phyloP scores from a whole-genome alignment of 2,888 invertebrate species.

The Lasioglossum calceatum region DNA sequence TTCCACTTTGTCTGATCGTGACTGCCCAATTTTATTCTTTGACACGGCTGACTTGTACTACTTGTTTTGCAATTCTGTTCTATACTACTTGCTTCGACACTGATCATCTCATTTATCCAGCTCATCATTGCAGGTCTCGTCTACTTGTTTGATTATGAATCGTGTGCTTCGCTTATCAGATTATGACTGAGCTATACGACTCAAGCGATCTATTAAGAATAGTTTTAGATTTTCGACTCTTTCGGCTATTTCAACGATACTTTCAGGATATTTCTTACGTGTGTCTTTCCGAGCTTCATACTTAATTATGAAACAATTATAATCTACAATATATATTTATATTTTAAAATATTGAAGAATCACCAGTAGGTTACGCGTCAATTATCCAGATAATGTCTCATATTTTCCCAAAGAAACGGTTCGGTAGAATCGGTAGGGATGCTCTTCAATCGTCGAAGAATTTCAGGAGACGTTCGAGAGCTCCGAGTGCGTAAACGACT shows the following conservation, averaged over 20 bases:
- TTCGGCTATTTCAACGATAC: no score
- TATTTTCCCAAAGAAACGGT: neutral
- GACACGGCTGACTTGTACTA: neutral
- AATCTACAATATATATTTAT: neutral
- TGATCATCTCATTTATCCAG: neutral
- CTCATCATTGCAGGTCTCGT: no score
- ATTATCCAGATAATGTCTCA: neutral
- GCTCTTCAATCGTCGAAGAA: conserved; percentile 33
- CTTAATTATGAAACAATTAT: neutral
- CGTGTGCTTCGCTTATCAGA: neutral
- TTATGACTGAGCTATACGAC: neutral
- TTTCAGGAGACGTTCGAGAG: conserved; percentile 28
- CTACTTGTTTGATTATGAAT: neutral
- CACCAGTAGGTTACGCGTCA: neutral
- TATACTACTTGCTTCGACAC: neutral
- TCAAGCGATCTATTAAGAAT: neutral
- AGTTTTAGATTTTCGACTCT: neutral
- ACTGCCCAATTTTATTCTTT: neutral
- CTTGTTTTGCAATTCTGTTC: neutral
- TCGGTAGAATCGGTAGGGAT: neutral
- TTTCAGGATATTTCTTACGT: no score
- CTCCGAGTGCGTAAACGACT: conserved; percentile 57
- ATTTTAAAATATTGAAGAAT: neutral
- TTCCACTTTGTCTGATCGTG: neutral
- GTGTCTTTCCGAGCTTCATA: neutral